Percentiles rank a stretch among this genome's conserved stretches.
These are phyloP conservation scores for Taenioides sp. DNA, from an alignment of 2,797 vertebrate genomes.

Conservation along the genomic window DNA sequence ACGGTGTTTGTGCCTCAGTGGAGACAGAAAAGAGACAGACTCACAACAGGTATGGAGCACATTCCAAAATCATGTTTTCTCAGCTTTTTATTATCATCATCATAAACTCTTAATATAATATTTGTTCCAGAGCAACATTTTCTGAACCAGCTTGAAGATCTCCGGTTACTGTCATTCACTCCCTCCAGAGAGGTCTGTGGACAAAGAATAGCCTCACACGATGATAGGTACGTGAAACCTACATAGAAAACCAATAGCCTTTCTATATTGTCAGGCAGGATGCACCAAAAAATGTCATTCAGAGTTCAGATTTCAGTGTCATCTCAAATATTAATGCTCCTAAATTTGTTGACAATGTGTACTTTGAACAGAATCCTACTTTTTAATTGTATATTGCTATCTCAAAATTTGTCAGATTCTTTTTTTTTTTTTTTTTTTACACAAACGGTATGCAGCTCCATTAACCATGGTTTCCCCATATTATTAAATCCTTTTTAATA, in stretches of 20 bases:
- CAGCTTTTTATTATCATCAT: not conserved
- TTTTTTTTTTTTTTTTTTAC: too few species aligned
- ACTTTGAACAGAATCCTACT: too few species aligned
- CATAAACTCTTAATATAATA: not conserved
- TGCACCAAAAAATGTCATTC: not conserved
- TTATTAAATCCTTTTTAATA: too few species aligned
- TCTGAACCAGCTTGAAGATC: constrained; percentile 90
- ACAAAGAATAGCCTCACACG: constrained; percentile 91
- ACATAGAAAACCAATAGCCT: not conserved
- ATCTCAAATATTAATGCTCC: too few species aligned
- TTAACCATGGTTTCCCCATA: too few species aligned
- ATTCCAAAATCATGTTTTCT: not conserved
- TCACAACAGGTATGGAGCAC: constrained; percentile 81
- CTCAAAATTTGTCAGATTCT: too few species aligned
- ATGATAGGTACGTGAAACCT: constrained; percentile 84
- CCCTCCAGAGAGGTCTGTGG: constrained; percentile 95
- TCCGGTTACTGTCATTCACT: constrained; percentile 94
- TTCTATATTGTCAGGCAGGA: not conserved
- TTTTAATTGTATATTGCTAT: too few species aligned
- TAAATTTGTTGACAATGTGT: too few species aligned
- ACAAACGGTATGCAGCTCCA: too few species aligned
- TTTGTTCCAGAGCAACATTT: constrained; percentile 88
- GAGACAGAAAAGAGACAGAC: constrained; percentile 90
- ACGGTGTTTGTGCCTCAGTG: constrained; percentile 97
- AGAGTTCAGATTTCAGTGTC: too few species aligned